phyloP scores from a whole-genome alignment of 64 coral and sea anemone species.

The Platygyra sinensis region DNA sequence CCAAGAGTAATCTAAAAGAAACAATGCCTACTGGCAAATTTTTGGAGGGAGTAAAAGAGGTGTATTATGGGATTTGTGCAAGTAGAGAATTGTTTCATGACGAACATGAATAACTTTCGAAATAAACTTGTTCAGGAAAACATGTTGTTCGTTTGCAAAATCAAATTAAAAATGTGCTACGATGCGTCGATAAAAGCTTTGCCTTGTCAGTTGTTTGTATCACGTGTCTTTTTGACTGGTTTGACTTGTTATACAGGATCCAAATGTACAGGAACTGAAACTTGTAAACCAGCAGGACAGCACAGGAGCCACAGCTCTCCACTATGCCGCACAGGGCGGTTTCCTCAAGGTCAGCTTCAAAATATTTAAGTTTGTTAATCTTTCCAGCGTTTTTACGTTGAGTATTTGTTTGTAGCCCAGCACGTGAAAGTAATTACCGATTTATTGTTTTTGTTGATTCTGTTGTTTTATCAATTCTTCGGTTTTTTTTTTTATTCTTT shows the following conservation, averaged over 20 bases:
- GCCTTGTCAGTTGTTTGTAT: background rate
- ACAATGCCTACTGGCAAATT: too few species aligned
- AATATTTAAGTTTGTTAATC: background rate
- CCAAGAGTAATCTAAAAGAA: too few species aligned
- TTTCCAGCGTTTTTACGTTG: too few species aligned
- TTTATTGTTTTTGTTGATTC: background rate
- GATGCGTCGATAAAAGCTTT: background rate
- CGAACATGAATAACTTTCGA: too few species aligned
- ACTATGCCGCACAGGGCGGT: slow-evolving; percentile 90
- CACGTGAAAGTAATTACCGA: background rate
- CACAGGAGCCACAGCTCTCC: slow-evolving; percentile 80
- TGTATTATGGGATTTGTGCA: too few species aligned
- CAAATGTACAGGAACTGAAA: slow-evolving; percentile 65
- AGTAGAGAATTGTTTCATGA: too few species aligned
- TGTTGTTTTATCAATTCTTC: background rate
- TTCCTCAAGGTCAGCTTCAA: slow-evolving; percentile 72
- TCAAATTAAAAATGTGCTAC: too few species aligned
- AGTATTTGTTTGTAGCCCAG: too few species aligned
- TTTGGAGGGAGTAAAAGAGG: too few species aligned
- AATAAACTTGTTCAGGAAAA: too few species aligned
- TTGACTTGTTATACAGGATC: slow-evolving; percentile 45
- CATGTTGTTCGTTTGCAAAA: too few species aligned
- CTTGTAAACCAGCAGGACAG: slow-evolving; percentile 90
- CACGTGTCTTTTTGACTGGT: background rate
- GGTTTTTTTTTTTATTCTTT: too few species aligned